Conservation (phyloP, 2,888 invertebrate genomes). For the Andrena bucephala region DNA sequence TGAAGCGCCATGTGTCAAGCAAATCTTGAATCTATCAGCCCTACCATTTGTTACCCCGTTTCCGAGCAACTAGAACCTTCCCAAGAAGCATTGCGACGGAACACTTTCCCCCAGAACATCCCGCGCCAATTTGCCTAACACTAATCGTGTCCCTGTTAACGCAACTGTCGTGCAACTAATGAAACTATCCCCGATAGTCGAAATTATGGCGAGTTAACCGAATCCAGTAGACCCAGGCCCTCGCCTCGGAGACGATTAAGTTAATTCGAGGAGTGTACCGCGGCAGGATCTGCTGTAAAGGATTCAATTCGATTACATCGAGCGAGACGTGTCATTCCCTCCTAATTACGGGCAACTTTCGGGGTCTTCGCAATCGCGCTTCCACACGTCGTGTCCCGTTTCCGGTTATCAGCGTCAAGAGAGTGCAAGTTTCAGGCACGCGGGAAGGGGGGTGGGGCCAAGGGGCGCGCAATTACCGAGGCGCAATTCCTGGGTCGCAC, state of each 20-base stretch:
- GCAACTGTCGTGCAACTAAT: neutral
- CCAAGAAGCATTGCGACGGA: neutral
- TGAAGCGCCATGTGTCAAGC: too few species aligned
- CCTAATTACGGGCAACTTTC: slow-evolving; percentile 49
- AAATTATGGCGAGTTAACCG: slow-evolving; percentile 15
- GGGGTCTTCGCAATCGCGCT: slow-evolving; percentile 22
- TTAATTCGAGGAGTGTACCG: slow-evolving; percentile 20
- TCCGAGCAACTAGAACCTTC: neutral
- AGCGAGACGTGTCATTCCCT: slow-evolving; percentile 48
- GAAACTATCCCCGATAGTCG: neutral
- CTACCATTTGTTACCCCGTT: too few species aligned
- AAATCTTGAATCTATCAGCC: too few species aligned
- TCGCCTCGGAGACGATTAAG: neutral
- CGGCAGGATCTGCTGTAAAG: slow-evolving; percentile 1
- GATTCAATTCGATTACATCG: slow-evolving; percentile 37
- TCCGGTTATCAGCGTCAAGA: slow-evolving; percentile 36
- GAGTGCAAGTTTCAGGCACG: slow-evolving; percentile 14
- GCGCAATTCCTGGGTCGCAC: slow-evolving; percentile 42
- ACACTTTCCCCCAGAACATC: neutral
- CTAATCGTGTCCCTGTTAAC: neutral
- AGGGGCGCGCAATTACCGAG: slow-evolving; percentile 47
- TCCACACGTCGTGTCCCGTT: slow-evolving; percentile 34
- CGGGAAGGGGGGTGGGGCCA: neutral
- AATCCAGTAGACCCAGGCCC: neutral
- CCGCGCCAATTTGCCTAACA: neutral